A percentile compares a stretch with the other conserved stretches of the same genome.
These are phyloP conservation scores for Thamnophis sirtalis DNA, from an alignment of 2,113 vertebrate species.

Conservation along the genomic window DNA sequence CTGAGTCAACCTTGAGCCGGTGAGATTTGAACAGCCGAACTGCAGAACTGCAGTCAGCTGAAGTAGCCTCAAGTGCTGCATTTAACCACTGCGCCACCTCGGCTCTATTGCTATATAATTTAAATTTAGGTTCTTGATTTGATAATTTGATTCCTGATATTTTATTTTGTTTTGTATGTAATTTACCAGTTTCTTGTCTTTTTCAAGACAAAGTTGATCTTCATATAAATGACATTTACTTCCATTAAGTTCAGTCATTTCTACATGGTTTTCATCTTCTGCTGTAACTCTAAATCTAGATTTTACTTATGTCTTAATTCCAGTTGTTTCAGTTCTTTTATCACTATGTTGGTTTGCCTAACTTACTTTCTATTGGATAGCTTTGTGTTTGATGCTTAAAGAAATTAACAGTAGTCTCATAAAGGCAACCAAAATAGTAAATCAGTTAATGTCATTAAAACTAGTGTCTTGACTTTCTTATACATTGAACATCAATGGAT, in stretches of 20 bases:
- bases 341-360: neutral
- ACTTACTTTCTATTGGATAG: neutral
- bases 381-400: neutral
- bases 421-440: neutral
- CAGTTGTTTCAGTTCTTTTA: neutral
- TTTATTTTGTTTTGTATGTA: neutral
- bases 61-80: no score
- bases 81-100: no score
- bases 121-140: neutral
- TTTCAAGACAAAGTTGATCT: neutral
- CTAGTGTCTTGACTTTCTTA: neutral
- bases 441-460: neutral
- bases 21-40: no score
- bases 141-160: neutral
- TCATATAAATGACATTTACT: neutral
- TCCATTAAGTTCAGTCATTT: neutral
- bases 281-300: neutral
- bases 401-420: neutral
- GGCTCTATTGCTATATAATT: no score
- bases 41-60: no score
- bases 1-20: no score
- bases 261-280: neutral
- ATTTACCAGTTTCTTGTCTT: neutral
- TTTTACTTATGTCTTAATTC: neutral
- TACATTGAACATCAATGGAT: neutral